phyloP scores from a whole-genome alignment of 2,113 vertebrate species.

The Gadus macrocephalus region DNA sequence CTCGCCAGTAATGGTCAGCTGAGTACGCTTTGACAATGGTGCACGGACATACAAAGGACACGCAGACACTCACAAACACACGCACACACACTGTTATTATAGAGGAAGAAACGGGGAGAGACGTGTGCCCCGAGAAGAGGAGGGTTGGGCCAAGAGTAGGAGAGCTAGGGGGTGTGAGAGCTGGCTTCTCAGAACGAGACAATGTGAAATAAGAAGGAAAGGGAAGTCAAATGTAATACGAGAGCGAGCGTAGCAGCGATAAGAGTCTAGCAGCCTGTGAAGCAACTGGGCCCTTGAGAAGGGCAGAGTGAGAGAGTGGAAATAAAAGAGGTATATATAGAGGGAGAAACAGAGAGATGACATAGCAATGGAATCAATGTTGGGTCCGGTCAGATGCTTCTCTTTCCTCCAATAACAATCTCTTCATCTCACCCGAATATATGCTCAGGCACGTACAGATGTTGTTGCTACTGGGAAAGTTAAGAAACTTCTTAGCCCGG shows the following conservation, averaged over 20 bases:
- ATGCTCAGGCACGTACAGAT: no score
- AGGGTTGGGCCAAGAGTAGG: not conserved
- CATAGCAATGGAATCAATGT: no score
- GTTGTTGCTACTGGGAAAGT: no score
- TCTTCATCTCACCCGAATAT: no score
- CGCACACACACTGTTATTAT: not conserved
- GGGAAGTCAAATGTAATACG: constrained; percentile 33
- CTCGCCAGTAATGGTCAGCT: not conserved
- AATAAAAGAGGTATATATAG: constrained; percentile 3
- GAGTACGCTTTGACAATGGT: constrained; percentile 1
- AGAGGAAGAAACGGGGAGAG: not conserved
- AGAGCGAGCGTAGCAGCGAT: constrained; percentile 29
- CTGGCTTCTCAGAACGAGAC: not conserved
- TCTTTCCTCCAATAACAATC: no score
- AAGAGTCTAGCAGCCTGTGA: not conserved
- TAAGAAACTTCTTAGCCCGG: constrained; percentile 4
- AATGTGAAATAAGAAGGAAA: constrained; percentile 15
- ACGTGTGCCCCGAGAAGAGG: not conserved
- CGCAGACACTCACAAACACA: not conserved
- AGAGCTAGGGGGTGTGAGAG: not conserved
- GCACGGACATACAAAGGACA: not conserved
- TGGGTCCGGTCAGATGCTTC: no score
- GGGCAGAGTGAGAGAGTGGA: constrained; percentile 14
- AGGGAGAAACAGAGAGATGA: no score
- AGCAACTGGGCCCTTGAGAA: not conserved